These are phyloP conservation scores for Sebastes hubbsi DNA, from an alignment of 2,797 vertebrate genomes.

Conservation along the genomic window DNA sequence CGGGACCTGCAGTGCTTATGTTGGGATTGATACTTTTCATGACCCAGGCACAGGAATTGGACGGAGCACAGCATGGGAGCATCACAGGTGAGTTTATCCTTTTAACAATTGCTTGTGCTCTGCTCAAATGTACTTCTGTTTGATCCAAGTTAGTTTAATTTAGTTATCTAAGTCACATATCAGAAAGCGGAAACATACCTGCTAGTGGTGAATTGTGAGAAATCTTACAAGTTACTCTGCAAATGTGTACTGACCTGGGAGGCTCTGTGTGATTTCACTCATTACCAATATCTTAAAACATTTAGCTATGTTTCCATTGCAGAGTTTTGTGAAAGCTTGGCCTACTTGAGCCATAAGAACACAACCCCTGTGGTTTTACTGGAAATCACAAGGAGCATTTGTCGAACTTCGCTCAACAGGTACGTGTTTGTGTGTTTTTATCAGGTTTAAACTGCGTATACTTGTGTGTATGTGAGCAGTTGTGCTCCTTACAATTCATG, in stretches of 20 bases:
- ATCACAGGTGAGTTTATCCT: constrained; percentile 42
- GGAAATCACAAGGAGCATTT: constrained; percentile 82
- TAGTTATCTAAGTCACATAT: not conserved
- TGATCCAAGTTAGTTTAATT: not conserved
- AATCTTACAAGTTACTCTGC: not conserved
- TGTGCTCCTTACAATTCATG: not conserved
- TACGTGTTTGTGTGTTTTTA: not conserved
- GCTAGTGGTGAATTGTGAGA: not conserved
- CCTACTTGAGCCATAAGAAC: constrained; percentile 38
- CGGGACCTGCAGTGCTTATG: constrained; percentile 78
- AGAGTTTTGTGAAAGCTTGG: constrained; percentile 71
- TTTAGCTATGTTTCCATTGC: constrained; percentile 17
- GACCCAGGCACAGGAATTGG: constrained; percentile 38
- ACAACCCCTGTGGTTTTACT: constrained; percentile 66
- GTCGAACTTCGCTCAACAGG: constrained; percentile 81
- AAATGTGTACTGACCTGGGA: not conserved
- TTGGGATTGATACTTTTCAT: constrained; percentile 77
- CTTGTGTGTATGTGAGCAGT: not conserved
- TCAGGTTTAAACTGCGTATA: not conserved
- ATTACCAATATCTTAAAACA: not conserved
- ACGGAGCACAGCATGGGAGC: accelerated
- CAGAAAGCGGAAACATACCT: not conserved
- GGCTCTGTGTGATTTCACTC: not conserved
- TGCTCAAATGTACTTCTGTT: not conserved
- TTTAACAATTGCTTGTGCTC: not conserved